These are phyloP conservation scores for Squalus acanthias DNA, from an alignment of 2,797 vertebrate species.

Conservation along the genomic window DNA sequence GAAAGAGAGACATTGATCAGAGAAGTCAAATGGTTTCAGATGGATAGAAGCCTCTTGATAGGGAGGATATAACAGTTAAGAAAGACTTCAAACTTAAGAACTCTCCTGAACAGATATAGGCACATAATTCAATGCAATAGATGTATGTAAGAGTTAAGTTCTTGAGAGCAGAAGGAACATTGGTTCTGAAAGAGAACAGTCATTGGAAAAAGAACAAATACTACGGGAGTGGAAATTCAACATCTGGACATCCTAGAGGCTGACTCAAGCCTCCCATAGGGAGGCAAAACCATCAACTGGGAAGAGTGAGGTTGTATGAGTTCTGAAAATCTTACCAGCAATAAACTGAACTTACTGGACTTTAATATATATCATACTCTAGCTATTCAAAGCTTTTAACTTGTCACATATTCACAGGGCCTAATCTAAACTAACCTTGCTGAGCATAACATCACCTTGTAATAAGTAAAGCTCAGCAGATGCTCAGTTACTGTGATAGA, in stretches of 20 bases:
- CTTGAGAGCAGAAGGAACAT: neutral
- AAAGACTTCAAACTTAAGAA: neutral
- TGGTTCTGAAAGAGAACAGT: neutral
- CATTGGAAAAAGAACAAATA: neutral
- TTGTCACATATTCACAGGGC: neutral
- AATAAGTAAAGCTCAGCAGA: neutral
- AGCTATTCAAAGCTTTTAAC: neutral
- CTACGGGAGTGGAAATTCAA: too few species aligned
- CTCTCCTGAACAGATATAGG: neutral
- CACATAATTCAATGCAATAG: neutral
- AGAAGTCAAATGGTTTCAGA: neutral
- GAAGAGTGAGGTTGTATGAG: neutral
- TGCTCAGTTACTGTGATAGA: neutral
- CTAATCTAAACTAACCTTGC: neutral
- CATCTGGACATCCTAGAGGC: neutral
- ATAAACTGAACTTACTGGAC: neutral
- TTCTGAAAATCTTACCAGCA: neutral
- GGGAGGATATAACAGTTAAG: neutral
- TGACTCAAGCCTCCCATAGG: neutral
- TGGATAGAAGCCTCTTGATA: neutral
- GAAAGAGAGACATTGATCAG: too few species aligned
- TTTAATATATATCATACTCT: neutral
- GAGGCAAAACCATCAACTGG: neutral
- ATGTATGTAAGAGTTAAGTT: neutral
- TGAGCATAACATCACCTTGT: neutral